Evolutionary conservation across 92 coral and sea anemone species (phyloP).

Genomic region (Galaxea fascicularis): DNA sequence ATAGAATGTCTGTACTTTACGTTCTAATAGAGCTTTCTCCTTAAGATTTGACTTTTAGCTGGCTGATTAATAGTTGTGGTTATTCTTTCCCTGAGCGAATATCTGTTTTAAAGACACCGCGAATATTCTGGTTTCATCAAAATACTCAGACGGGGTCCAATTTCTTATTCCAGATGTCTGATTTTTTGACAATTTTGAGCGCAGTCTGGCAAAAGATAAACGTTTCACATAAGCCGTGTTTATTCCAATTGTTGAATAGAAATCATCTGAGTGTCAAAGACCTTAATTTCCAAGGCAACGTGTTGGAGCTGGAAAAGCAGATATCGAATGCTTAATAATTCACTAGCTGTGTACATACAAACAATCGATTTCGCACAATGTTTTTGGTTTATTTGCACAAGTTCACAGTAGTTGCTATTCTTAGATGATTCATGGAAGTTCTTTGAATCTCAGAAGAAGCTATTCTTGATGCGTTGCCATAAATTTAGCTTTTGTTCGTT

Average conservation of each 20-base stretch:
- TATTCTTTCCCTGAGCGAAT: constrained; percentile 20
- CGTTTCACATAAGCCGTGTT: neutral
- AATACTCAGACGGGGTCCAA: neutral
- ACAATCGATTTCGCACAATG: neutral
- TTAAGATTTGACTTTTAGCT: neutral
- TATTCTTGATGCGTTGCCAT: neutral
- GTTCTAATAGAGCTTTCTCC: neutral
- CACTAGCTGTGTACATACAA: neutral
- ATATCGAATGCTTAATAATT: neutral
- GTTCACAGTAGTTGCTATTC: neutral
- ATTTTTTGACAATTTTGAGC: neutral
- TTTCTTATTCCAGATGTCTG: neutral
- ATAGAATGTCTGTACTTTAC: neutral
- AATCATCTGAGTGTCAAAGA: neutral
- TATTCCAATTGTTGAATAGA: neutral
- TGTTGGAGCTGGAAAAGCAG: neutral
- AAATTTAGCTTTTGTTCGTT: neutral
- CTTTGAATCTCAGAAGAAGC: neutral
- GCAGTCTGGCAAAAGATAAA: neutral
- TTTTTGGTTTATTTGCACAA: neutral
- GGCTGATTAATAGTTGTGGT: neutral
- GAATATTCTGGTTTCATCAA: neutral
- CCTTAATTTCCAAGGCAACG: neutral
- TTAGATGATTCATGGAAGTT: neutral
- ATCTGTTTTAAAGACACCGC: neutral